These are phyloP conservation scores for Zaprionus lachaisei DNA, from an alignment of 1,140 invertebrate species.

Conservation along the genomic window DNA sequence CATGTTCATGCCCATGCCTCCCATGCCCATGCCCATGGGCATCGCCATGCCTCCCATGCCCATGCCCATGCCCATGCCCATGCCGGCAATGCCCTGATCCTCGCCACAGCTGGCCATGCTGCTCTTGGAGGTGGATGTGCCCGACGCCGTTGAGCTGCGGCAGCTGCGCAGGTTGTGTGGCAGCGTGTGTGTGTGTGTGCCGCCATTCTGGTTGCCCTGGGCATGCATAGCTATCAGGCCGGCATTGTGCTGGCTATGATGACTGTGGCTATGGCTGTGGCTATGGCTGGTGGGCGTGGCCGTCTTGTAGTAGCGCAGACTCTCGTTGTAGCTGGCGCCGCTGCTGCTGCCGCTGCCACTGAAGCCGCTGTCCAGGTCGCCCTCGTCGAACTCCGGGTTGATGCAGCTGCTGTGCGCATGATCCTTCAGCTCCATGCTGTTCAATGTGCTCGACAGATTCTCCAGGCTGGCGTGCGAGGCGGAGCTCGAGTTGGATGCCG, in stretches of 20 bases:
- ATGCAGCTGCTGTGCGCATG: slow-evolving; percentile 86
- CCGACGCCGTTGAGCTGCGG: slow-evolving; percentile 76
- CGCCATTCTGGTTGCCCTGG: slow-evolving; percentile 37
- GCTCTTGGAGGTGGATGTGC: slow-evolving; percentile 78
- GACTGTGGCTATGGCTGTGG: slow-evolving; percentile 26
- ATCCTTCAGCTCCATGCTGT: slow-evolving; percentile 89
- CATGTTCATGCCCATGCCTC: slow-evolving; percentile 11
- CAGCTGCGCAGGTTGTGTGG: slow-evolving; percentile 77
- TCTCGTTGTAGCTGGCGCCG: slow-evolving; percentile 90
- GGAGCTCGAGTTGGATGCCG: slow-evolving; percentile 55
- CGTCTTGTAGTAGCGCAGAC: slow-evolving; percentile 85
- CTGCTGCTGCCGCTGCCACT: slow-evolving; percentile 90
- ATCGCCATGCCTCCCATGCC: slow-evolving; percentile 29
- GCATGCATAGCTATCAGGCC: slow-evolving; percentile 22
- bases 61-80: slow-evolving; percentile 38
- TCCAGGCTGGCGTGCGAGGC: slow-evolving; percentile 85
- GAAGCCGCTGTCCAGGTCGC: slow-evolving; percentile 92
- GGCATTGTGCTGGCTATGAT: slow-evolving; percentile 23
- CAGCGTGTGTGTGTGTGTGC: slow-evolving; percentile 61
- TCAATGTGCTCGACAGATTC: slow-evolving; percentile 86
- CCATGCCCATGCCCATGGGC: slow-evolving; percentile 9
- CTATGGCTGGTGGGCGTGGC: slow-evolving; percentile 63
- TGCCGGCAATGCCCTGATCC: slow-evolving; percentile 75
- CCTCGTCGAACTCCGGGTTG: slow-evolving; percentile 87
- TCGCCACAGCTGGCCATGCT: slow-evolving; percentile 79